Evolutionary conservation across 2,888 invertebrate genomes (phyloP).

Genomic region (Hanleya hanleyi): DNA sequence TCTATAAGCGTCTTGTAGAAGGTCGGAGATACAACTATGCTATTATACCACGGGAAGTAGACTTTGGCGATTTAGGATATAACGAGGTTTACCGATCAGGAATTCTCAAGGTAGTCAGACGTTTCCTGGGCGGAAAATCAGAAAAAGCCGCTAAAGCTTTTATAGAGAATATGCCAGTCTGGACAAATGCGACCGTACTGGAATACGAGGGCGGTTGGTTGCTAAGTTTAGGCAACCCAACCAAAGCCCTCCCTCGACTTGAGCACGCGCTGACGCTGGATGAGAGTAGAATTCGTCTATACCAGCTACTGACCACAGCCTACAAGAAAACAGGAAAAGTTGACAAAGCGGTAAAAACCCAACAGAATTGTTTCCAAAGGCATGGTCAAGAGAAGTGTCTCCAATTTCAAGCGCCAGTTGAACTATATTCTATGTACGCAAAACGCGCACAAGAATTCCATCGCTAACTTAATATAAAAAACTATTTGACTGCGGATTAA

Average conservation of each 20-base stretch:
- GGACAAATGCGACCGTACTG: conserved; percentile 51
- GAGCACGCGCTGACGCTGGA: conserved; percentile 33
- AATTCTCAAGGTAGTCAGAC: conserved; percentile 48
- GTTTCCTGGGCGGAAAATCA: conserved; percentile 22
- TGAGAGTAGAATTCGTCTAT: conserved; percentile 5
- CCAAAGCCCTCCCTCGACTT: conserved; percentile 42
- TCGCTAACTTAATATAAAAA: too few relatives aligned
- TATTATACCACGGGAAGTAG: conserved; percentile 34
- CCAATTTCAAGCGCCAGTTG: not conserved
- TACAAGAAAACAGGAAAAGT: not conserved
- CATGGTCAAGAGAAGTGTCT: not conserved
- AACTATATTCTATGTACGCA: too few relatives aligned
- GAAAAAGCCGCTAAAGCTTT: conserved; percentile 29
- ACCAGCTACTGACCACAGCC: conserved; percentile 17
- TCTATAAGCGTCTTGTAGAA: conserved; percentile 47
- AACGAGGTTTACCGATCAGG: conserved; percentile 49
- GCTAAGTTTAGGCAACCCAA: conserved; percentile 43
- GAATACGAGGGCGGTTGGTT: conserved; percentile 58
- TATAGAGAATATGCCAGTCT: conserved; percentile 38
- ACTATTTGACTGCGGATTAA: too few relatives aligned
- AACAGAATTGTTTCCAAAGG: conserved; percentile 1
- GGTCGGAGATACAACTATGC: conserved; percentile 56
- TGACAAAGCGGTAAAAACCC: not conserved
- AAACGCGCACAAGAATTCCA: too few relatives aligned
- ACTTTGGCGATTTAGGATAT: conserved; percentile 46